These are phyloP conservation scores for Pteruthius melanotis DNA, from an alignment of 2,113 vertebrate genomes.

Conservation along the genomic window DNA sequence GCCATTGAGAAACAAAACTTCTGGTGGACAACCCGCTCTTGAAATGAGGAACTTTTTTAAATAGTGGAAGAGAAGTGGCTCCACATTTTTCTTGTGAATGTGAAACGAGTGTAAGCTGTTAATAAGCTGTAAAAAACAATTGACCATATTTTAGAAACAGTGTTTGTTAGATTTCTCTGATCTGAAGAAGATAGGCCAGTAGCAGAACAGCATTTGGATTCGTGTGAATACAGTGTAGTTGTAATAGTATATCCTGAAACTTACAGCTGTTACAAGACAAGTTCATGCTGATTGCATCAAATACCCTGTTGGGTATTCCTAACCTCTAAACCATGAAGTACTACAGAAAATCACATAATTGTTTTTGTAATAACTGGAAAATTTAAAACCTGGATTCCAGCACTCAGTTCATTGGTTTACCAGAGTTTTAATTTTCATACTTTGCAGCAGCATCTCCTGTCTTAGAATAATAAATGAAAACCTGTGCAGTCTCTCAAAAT, in stretches of 20 bases:
- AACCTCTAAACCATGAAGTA: not conserved
- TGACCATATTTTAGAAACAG: not conserved
- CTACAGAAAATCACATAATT: not conserved
- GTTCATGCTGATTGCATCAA: not conserved
- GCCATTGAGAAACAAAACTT: not conserved
- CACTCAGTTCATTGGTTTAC: not conserved
- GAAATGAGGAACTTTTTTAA: not conserved
- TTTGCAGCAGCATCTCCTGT: not conserved
- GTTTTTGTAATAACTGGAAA: not conserved
- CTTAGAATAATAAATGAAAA: not conserved
- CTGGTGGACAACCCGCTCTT: not conserved
- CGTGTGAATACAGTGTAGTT: rapidly evolving
- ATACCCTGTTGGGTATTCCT: not conserved
- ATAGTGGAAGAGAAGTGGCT: not conserved
- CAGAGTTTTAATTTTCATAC: not conserved
- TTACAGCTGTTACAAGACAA: not conserved
- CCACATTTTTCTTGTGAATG: not conserved
- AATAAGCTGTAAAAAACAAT: not conserved
- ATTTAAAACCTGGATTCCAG: not conserved
- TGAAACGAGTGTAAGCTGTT: not conserved
- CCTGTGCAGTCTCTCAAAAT: not conserved
- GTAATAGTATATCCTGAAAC: not conserved
- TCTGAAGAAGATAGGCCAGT: not conserved
- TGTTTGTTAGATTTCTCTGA: not conserved
- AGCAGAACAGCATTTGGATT: not conserved